phyloP scores from a whole-genome alignment of 2,888 invertebrate genomes.

The Drosophila limbata region DNA sequence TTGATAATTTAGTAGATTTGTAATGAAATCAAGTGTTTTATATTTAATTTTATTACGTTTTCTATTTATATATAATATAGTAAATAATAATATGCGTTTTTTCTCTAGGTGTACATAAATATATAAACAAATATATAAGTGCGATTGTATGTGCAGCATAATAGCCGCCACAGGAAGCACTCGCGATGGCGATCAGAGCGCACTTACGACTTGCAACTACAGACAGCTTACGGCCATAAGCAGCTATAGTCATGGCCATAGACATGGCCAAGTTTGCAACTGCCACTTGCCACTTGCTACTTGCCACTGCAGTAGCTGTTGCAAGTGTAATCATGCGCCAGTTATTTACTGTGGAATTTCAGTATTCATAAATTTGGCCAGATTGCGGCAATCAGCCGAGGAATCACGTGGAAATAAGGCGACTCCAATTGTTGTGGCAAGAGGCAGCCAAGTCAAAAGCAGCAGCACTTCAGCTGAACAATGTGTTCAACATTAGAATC shows the following conservation, averaged over 20 bases:
- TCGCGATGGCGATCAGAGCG: conserved; percentile 78
- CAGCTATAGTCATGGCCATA: conserved; percentile 31
- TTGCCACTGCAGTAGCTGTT: conserved; percentile 73
- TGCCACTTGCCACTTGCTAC: conserved; percentile 45
- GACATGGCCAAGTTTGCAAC: conserved; percentile 29
- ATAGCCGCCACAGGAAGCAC: conserved; percentile 72
- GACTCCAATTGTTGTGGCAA: background rate
- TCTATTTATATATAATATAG: too few species aligned
- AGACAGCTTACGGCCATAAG: conserved; percentile 70
- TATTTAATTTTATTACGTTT: too few species aligned
- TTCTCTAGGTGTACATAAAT: background rate
- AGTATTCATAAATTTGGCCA: conserved; percentile 70
- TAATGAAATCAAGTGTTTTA: background rate
- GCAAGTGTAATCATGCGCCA: conserved; percentile 71
- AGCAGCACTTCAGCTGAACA: background rate
- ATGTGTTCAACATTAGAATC: conserved; percentile 1
- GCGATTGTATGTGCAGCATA: conserved; percentile 32
- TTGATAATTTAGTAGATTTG: background rate
- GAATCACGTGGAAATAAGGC: background rate
- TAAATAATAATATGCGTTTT: background rate
- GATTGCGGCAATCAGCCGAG: conserved; percentile 43
- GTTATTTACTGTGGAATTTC: conserved; percentile 82
- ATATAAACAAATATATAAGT: background rate
- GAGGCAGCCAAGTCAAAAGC: conserved; percentile 6
- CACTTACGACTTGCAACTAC: conserved; percentile 66